Percentiles rank a stretch among this genome's conserved stretches.
Conservation (phyloP, 2,888 invertebrate genomes). For the Mesorhabditis spiculigera region DNA sequence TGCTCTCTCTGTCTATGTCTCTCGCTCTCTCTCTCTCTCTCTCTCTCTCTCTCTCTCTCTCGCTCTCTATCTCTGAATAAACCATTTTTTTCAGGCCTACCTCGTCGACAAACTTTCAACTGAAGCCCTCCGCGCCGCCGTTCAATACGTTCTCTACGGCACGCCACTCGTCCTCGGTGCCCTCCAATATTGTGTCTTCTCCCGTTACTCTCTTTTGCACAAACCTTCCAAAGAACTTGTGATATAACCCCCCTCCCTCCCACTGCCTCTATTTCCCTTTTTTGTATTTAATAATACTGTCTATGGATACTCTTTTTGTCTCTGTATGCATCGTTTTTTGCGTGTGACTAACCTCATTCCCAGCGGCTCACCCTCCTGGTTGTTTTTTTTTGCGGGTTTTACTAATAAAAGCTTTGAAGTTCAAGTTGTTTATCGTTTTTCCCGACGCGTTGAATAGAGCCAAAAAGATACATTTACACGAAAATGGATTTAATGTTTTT, state of each 20-base stretch:
- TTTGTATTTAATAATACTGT: neutral
- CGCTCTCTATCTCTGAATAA: neutral
- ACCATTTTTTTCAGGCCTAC: slow-evolving; percentile 29
- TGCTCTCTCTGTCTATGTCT: too few relatives aligned
- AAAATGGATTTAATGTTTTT: too few relatives aligned
- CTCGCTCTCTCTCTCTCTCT: too few relatives aligned
- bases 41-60: neutral
- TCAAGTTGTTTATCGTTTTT: too few relatives aligned
- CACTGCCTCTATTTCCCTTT: too few relatives aligned
- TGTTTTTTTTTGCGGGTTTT: too few relatives aligned
- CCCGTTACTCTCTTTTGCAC: slow-evolving; percentile 38
- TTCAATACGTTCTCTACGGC: slow-evolving; percentile 39
- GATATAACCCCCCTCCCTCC: neutral
- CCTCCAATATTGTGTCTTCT: slow-evolving; percentile 42
- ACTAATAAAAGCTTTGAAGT: too few relatives aligned
- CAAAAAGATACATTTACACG: too few relatives aligned
- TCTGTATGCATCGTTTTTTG: too few relatives aligned
- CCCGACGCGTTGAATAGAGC: too few relatives aligned
- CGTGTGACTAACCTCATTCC: too few relatives aligned
- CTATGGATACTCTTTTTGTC: neutral
- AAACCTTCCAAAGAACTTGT: slow-evolving; percentile 17
- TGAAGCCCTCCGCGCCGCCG: slow-evolving; percentile 30
- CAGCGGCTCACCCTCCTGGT: too few relatives aligned
- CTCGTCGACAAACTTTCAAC: slow-evolving; percentile 21
- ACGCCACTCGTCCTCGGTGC: slow-evolving; percentile 46